Conservation (phyloP, 2,888 invertebrate species). For the Cylloceria caligata region DNA sequence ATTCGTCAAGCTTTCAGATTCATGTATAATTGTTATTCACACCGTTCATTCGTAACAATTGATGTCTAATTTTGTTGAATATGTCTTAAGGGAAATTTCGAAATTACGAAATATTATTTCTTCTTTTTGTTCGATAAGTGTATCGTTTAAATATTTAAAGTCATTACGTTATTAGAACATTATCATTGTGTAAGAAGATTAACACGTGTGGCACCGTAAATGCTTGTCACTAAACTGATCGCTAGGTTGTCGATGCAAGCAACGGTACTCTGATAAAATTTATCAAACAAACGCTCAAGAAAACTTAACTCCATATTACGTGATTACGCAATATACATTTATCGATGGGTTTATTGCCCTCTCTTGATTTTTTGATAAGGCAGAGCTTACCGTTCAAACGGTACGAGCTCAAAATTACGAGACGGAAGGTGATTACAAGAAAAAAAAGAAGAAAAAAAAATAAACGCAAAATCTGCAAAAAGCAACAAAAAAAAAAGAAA, state of each 20-base stretch:
- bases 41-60: constrained; percentile 16
- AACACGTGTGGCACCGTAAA: not conserved
- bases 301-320: constrained; percentile 32
- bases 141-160: constrained; percentile 30
- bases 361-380: not conserved
- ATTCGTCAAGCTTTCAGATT: constrained; percentile 50
- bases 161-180: constrained; percentile 11
- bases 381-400: constrained; percentile 26
- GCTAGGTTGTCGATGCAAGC: constrained; percentile 15
- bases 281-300: constrained; percentile 56
- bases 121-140: constrained; percentile 30
- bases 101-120: constrained; percentile 46
- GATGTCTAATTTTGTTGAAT: constrained; percentile 41
- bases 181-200: constrained; percentile 5
- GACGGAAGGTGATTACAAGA: constrained; percentile 29
- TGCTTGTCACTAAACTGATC: constrained; percentile 9
- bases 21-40: constrained; percentile 45
- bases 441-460: constrained; percentile 25
- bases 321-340: constrained; percentile 42
- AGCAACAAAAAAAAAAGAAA: constrained; percentile 58
- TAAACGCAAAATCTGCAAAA: constrained; percentile 46
- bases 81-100: constrained; percentile 31
- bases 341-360: constrained; percentile 36
- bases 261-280: constrained; percentile 33
- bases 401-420: constrained; percentile 38